Evolutionary conservation across 2,888 invertebrate genomes (phyloP).

Genomic region (Icerya purchasi): DNA sequence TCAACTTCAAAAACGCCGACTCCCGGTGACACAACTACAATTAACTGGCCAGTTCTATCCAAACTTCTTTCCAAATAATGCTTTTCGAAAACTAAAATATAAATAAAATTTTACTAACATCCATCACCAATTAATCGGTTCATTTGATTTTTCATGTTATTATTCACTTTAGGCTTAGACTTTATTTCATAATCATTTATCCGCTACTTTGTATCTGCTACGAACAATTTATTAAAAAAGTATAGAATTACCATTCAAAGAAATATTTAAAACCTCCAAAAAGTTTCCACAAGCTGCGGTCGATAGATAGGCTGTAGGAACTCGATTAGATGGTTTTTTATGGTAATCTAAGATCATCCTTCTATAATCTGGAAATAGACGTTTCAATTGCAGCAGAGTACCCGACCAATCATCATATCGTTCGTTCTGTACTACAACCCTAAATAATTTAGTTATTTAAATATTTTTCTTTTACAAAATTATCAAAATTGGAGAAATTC

Average conservation of each 20-base stretch:
- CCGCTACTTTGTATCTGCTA: too few species aligned
- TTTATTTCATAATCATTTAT: too few species aligned
- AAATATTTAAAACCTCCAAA: constrained; percentile 95
- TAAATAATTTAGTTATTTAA: too few species aligned
- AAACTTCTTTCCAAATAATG: constrained; percentile 94
- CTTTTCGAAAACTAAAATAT: constrained; percentile 72
- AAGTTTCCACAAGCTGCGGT: constrained; percentile 93
- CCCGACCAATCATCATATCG: constrained; percentile 93
- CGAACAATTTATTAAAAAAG: constrained; percentile 6
- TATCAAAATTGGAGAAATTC: too few species aligned
- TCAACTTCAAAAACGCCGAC: constrained; percentile 98
- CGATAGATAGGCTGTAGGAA: constrained; percentile 68
- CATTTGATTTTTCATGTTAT: too few species aligned
- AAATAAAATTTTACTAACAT: too few species aligned
- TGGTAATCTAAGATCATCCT: constrained; percentile 75
- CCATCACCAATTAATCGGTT: too few species aligned
- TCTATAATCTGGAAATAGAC: constrained; percentile 75
- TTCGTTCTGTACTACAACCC: constrained; percentile 95
- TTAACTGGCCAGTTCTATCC: constrained; percentile 91
- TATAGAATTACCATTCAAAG: constrained; percentile 54
- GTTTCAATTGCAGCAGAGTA: constrained; percentile 51
- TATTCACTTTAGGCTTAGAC: too few species aligned
- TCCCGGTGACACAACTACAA: constrained; percentile 93
- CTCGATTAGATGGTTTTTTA: constrained; percentile 27
- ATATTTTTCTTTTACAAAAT: too few species aligned